Conservation (phyloP, 2,888 invertebrate species). For the Aleiodes testaceus region DNA sequence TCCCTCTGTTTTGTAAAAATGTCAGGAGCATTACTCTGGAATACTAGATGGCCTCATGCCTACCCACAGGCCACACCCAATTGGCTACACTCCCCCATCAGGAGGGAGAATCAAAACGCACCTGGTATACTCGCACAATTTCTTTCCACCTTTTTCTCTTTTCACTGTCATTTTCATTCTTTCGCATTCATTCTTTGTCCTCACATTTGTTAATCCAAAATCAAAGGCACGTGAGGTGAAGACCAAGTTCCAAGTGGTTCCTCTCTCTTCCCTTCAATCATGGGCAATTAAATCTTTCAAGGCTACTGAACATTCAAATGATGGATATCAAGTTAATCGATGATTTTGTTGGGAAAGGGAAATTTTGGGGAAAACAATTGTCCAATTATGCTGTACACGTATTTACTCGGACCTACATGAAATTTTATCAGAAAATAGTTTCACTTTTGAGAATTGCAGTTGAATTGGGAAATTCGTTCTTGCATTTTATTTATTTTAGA, state of each 20-base stretch:
- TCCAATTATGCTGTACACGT: slow-evolving; percentile 26
- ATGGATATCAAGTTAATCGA: not conserved
- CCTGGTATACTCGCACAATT: slow-evolving; percentile 38
- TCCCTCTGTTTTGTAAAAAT: slow-evolving; percentile 4
- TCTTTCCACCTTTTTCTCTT: slow-evolving; percentile 31
- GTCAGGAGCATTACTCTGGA: slow-evolving; percentile 38
- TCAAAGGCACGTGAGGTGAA: slow-evolving; percentile 34
- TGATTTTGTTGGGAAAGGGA: not conserved
- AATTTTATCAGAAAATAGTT: slow-evolving; percentile 41
- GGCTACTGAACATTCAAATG: not conserved
- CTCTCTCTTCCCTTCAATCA: slow-evolving; percentile 24
- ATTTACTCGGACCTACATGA: slow-evolving; percentile 1
- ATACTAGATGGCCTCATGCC: slow-evolving; percentile 58
- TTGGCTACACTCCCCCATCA: slow-evolving; percentile 45
- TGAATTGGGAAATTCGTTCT: too few species aligned
- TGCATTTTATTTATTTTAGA: too few species aligned
- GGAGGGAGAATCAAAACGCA: slow-evolving; percentile 45
- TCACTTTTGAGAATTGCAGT: slow-evolving; percentile 41
- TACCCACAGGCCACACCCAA: slow-evolving; percentile 54
- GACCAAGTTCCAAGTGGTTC: slow-evolving; percentile 14
- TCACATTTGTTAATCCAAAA: slow-evolving; percentile 25
- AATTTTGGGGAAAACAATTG: not conserved
- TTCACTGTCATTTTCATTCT: slow-evolving; percentile 30
- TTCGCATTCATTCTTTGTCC: not conserved
- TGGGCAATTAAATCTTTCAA: slow-evolving; percentile 35